phyloP scores from a whole-genome alignment of 2,797 vertebrate genomes.

The Sciaenops ocellatus region DNA sequence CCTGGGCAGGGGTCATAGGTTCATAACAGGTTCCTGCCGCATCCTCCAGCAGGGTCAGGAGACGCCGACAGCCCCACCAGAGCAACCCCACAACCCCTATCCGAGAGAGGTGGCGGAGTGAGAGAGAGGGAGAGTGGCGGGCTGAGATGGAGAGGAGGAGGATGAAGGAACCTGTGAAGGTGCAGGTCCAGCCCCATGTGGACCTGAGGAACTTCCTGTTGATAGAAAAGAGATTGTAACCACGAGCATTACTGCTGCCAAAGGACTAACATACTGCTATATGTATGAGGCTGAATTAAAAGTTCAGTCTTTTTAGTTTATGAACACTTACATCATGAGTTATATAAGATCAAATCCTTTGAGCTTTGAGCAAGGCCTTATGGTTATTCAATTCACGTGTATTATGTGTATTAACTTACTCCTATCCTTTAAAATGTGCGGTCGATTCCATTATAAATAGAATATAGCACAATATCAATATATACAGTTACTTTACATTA shows the following conservation, averaged over 20 bases:
- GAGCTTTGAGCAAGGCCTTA: neutral
- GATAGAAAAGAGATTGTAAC: neutral
- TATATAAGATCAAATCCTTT: neutral
- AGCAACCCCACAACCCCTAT: constrained; percentile 80
- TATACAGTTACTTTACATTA: neutral
- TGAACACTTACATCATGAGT: neutral
- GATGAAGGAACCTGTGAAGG: constrained; percentile 86
- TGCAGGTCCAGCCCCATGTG: constrained; percentile 90
- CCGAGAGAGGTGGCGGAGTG: constrained; percentile 85
- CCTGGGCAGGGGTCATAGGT: constrained; percentile 61
- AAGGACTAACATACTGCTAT: too few relatives aligned
- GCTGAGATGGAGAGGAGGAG: constrained; percentile 86
- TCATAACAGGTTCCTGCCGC: constrained; percentile 88
- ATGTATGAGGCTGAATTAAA: neutral
- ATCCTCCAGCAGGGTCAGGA: constrained; percentile 86
- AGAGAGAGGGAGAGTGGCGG: constrained; percentile 74
- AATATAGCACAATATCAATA: neutral
- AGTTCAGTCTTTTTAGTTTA: neutral
- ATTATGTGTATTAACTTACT: neutral
- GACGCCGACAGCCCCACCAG: constrained; percentile 76
- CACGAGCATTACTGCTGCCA: too few relatives aligned
- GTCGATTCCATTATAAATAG: neutral
- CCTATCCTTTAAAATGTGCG: neutral
- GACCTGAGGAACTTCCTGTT: constrained; percentile 86
- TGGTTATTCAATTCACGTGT: neutral